Evolutionary conservation across 2,113 vertebrate genomes (phyloP), one percentile per base, ranked within the genome.

Genomic region (Halichoeres trimaculatus): DNA sequence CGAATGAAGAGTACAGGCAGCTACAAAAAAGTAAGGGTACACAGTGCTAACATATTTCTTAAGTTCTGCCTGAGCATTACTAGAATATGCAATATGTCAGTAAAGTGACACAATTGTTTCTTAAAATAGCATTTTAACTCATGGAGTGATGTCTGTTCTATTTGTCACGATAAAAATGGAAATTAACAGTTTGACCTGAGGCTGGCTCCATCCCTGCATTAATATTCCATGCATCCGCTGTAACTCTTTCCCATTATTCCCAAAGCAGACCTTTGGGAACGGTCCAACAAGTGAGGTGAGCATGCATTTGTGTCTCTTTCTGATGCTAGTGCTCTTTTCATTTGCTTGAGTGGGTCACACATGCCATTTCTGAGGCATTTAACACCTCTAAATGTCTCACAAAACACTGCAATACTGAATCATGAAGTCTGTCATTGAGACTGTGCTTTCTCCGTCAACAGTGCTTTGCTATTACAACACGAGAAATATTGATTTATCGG

Each of bases 401-500:
- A 40, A 56, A 78, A 73, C 54, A 64, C 57, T 40, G 62, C 64
- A 70, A 70, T 69, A 63, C 62, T 69, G 52, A 26, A 61, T 6
- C 63, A 55, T 40, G 67, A 35, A 45, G 66, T 57, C 80, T 83
- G 78, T 56, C 78, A 77, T 34, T 13, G 71, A 75, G 72, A 56
- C 66, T 70, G 51, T 50, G 13, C 65, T 81, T 84, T 85, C 52
- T 59, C 76, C 78, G 81, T 57, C 62, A 76, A 58, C 40, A 68
- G 76, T 67, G 70, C 79, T 59, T 85, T 81, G 83, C 75, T 81
- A 75, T 75, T 82, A 80, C 66, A 78, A 82, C 58, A 78, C 71
- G 26, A 84, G 76, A 81, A 83, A 78, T 70, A 88, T 84, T 74
- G 84, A 91, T 91, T 84, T 81, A 77, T 89, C 82, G 73, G 83